These are phyloP conservation scores for Tupaia tana DNA, from an alignment of 2,113 vertebrate genomes.

Conservation along the genomic window DNA sequence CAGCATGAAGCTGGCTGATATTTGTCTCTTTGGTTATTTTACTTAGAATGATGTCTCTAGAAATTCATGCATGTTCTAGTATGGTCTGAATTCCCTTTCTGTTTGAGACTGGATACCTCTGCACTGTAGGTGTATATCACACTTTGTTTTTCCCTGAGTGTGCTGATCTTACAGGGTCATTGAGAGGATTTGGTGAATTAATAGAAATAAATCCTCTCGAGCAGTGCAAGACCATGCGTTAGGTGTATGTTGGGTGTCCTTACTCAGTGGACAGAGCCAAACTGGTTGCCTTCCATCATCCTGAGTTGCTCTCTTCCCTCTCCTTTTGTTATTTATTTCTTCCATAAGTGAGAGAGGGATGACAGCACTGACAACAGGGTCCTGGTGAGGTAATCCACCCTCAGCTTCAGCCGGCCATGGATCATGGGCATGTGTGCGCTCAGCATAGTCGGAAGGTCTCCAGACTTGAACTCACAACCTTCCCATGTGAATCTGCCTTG, in stretches of 20 bases:
- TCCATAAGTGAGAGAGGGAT: no score
- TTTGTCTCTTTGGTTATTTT: neutral
- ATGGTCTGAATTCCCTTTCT: neutral
- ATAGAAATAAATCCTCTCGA: no score
- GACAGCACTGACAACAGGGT: no score
- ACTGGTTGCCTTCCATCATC: neutral
- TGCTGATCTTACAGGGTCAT: neutral
- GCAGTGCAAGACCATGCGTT: fast-evolving
- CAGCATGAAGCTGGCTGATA: no score
- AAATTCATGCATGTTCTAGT: neutral
- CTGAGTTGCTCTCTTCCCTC: neutral
- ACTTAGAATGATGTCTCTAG: neutral
- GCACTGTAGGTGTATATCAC: neutral
- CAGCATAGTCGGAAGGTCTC: no score
- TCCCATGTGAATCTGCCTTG: no score
- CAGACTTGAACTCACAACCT: no score
- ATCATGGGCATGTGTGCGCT: no score
- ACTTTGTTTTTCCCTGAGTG: neutral
- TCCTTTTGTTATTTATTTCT: no score
- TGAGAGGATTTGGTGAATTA: neutral
- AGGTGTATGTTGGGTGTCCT: fast-evolving
- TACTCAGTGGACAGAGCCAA: neutral
- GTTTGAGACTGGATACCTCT: neutral
- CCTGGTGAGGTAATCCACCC: no score
- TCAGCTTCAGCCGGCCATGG: no score